A percentile compares a stretch with the other conserved stretches of the same genome.
Evolutionary conservation across 2,797 vertebrate species (phyloP).

Genomic region (Tangara arthus): DNA sequence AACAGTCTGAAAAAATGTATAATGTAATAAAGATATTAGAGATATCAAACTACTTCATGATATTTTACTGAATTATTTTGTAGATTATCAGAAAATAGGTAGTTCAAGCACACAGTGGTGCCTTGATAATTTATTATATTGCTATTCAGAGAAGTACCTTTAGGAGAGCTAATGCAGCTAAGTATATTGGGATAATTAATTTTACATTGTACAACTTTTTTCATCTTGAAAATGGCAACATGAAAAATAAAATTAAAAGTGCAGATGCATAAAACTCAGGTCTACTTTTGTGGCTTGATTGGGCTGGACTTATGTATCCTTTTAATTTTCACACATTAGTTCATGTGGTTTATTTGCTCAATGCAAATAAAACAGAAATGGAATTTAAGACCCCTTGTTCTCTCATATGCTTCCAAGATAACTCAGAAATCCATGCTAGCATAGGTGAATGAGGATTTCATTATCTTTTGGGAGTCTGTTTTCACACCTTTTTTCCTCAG

Average conservation of each 20-base stretch:
- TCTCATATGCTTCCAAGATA: background rate
- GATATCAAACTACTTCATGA: background rate
- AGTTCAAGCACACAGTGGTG: background rate
- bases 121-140: background rate
- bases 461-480: fast-evolving
- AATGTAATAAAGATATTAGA: background rate
- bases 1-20: background rate
- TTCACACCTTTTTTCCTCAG: background rate
- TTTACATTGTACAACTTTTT: background rate
- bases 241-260: background rate
- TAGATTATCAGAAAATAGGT: background rate
- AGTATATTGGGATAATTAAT: background rate
- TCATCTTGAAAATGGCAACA: background rate
- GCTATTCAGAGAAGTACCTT: background rate
- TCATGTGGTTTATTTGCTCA: background rate
- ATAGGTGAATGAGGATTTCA: background rate
- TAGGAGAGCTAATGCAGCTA: background rate
- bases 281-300: background rate
- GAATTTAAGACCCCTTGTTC: background rate
- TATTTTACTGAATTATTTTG: background rate
- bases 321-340: background rate
- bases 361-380: background rate
- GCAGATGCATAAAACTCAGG: background rate
- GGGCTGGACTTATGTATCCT: background rate
- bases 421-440: background rate